phyloP scores from a whole-genome alignment of 2,888 invertebrate genomes.

The Stramonita haemastoma region DNA sequence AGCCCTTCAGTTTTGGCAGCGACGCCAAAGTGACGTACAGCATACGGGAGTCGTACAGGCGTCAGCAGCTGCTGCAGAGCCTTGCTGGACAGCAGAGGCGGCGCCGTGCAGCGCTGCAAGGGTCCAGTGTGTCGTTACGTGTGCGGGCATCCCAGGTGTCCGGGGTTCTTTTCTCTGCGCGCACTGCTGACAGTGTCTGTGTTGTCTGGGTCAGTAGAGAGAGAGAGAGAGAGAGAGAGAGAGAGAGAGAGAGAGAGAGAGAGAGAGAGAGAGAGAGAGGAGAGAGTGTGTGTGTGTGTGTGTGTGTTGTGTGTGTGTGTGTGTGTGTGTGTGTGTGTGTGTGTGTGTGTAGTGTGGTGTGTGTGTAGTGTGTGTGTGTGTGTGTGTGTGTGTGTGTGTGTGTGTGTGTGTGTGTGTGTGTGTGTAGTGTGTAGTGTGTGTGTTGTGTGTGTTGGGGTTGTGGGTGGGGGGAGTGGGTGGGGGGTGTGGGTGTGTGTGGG shows the following conservation, averaged over 20 bases:
- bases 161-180: constrained; percentile 90
- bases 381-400: background rate
- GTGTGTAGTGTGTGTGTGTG: background rate
- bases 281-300: background rate
- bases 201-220: constrained; percentile 63
- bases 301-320: background rate
- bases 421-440: background rate
- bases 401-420: background rate
- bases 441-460: too few relatives aligned
- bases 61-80: constrained; percentile 86
- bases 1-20: constrained; percentile 88
- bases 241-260: too few relatives aligned
- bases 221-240: background rate
- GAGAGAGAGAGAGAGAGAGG: too few relatives aligned
- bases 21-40: constrained; percentile 88
- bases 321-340: background rate
- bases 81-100: constrained; percentile 45
- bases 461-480: too few relatives aligned
- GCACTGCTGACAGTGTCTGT: constrained; percentile 92
- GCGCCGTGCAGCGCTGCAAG: constrained; percentile 45
- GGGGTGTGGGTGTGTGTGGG: too few relatives aligned
- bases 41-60: constrained; percentile 86
- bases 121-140: constrained; percentile 87
- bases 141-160: constrained; percentile 88
- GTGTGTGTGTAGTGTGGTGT: background rate